Conservation (phyloP, 2,888 invertebrate genomes). For the Synanthedon tipuliformis region DNA sequence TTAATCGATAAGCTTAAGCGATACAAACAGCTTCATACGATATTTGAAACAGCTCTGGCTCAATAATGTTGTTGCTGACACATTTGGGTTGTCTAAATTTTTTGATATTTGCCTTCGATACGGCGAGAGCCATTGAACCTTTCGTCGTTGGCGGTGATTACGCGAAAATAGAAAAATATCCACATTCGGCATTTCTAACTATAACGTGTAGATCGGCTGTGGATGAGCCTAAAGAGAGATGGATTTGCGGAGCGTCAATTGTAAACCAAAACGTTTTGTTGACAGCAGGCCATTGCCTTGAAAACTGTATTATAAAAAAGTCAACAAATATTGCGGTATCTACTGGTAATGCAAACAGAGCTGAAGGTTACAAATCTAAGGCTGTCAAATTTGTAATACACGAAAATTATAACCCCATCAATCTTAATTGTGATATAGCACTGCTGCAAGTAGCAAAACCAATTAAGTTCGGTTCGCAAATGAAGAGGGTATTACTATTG, state of each 20-base stretch:
- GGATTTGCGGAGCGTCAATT: slow-evolving; percentile 23
- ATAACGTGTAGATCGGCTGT: background rate
- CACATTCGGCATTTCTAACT: slow-evolving; percentile 17
- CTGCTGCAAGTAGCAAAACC: slow-evolving; percentile 6
- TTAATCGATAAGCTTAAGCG: slow-evolving; percentile 2
- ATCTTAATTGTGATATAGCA: slow-evolving; percentile 12
- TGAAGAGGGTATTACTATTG: slow-evolving; percentile 12
- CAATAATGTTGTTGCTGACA: slow-evolving; percentile 1
- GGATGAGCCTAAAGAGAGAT: background rate
- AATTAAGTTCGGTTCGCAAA: slow-evolving; percentile 4
- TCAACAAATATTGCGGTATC: slow-evolving; percentile 1
- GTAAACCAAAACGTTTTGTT: slow-evolving; percentile 20
- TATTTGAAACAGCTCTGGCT: background rate
- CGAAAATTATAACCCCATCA: slow-evolving; percentile 4
- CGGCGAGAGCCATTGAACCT: slow-evolving; percentile 6
- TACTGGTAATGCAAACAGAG: slow-evolving; percentile 13
- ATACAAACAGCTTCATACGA: background rate
- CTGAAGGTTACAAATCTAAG: background rate
- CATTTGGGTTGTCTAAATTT: background rate
- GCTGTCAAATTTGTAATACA: slow-evolving; percentile 6
- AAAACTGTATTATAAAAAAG: slow-evolving; percentile 1
- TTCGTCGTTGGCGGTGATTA: slow-evolving; percentile 12
- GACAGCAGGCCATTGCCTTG: slow-evolving; percentile 27
- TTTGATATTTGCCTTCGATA: background rate
- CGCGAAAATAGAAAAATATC: slow-evolving; percentile 12